Evolutionary conservation across 2,888 invertebrate species (phyloP).

Genomic region (Drosophila neotestacea): DNA sequence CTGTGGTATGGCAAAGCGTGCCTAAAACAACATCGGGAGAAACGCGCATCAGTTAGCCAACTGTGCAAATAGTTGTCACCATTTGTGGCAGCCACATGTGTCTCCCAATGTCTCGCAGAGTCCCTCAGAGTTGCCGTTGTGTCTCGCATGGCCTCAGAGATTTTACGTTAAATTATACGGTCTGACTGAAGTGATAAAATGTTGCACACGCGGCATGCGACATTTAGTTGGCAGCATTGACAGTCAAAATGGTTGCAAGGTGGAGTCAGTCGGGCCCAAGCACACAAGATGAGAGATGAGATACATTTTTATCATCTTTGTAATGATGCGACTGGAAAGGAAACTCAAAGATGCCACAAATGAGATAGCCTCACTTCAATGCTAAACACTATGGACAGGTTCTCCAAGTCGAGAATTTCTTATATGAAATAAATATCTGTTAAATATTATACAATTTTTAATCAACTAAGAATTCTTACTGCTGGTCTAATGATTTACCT

Average conservation of each 20-base stretch:
- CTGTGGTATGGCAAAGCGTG: slow-evolving; percentile 37
- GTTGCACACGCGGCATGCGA: slow-evolving; percentile 68
- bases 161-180: slow-evolving; percentile 85
- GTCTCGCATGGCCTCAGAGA: slow-evolving; percentile 65
- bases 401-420: not conserved
- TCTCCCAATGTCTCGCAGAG: slow-evolving; percentile 12
- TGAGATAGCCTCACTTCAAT: slow-evolving; percentile 28
- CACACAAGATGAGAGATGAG: slow-evolving; percentile 35
- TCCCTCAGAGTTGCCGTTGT: slow-evolving; percentile 20
- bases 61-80: slow-evolving; percentile 78
- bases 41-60: slow-evolving; percentile 63
- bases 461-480: not conserved
- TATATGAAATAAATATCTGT: not conserved
- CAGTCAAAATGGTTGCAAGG: slow-evolving; percentile 45
- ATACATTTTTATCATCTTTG: slow-evolving; percentile 35
- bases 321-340: slow-evolving; percentile 36
- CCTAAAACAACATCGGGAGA: slow-evolving; percentile 40
- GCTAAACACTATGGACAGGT: not conserved
- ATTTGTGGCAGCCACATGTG: slow-evolving; percentile 69
- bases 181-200: slow-evolving; percentile 84
- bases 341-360: slow-evolving; percentile 24
- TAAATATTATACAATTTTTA: not conserved
- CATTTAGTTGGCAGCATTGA: slow-evolving; percentile 61
- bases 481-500: not conserved
- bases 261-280: slow-evolving; percentile 5